A percentile compares a stretch with the other conserved stretches of the same genome.
Evolutionary conservation across 1,140 invertebrate genomes (phyloP).

Genomic region (Drosophila kanapiae): DNA sequence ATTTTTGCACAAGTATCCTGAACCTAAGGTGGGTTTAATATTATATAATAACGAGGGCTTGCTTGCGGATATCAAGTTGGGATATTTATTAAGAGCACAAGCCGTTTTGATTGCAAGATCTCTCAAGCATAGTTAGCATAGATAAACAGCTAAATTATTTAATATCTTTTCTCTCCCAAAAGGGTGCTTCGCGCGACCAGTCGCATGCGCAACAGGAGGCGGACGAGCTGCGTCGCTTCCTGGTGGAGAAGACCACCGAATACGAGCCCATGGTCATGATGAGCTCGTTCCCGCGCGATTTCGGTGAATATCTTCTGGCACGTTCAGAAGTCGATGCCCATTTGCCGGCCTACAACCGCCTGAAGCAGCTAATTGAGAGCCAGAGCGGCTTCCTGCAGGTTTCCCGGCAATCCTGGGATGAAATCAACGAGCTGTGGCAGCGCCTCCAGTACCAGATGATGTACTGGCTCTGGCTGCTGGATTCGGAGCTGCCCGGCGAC

Average conservation of each 20-base stretch:
- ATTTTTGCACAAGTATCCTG: constrained; percentile 98
- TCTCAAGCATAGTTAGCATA: too few relatives aligned
- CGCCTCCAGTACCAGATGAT: constrained; percentile 91
- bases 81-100: too few relatives aligned
- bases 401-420: constrained; percentile 92
- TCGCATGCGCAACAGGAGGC: constrained; percentile 91
- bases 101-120: too few relatives aligned
- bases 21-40: constrained; percentile 88
- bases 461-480: constrained; percentile 94
- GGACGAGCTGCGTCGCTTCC: constrained; percentile 92
- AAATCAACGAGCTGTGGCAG: constrained; percentile 91
- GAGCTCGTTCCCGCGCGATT: constrained; percentile 88
- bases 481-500: constrained; percentile 93
- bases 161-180: not conserved
- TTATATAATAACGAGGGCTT: too few relatives aligned
- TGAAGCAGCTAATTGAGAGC: constrained; percentile 91
- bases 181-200: constrained; percentile 78
- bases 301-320: constrained; percentile 90
- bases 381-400: constrained; percentile 91
- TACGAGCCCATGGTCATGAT: constrained; percentile 87
- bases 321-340: constrained; percentile 91
- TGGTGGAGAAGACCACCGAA: constrained; percentile 91
- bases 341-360: constrained; percentile 89
- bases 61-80: too few relatives aligned
- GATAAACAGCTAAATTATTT: not conserved